These are phyloP conservation scores for Sebastes hubbsi DNA, from an alignment of 2,797 vertebrate species.

Conservation along the genomic window DNA sequence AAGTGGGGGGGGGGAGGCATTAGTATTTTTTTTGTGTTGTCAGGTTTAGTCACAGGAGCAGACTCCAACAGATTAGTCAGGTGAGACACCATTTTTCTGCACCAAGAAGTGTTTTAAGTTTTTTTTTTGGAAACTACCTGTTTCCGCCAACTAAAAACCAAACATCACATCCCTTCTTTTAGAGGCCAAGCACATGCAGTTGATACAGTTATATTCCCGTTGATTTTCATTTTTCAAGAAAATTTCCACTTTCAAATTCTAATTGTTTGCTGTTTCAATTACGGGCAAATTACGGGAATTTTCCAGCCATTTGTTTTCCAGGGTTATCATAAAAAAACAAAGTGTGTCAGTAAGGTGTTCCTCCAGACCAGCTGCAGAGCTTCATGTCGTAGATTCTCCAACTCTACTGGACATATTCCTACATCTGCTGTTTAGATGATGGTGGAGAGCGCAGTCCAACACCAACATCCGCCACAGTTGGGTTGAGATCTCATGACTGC, in stretches of 20 bases:
- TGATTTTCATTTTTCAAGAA: not conserved
- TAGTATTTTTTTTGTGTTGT: not conserved
- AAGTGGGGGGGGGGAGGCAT: not conserved
- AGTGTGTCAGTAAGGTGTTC: too few species aligned
- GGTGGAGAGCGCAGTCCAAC: too few species aligned
- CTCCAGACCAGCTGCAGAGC: too few species aligned
- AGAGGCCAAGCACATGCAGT: not conserved
- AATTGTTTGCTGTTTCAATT: not conserved
- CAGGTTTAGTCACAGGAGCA: not conserved
- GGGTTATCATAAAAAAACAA: not conserved
- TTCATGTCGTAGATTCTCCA: too few species aligned
- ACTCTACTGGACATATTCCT: too few species aligned
- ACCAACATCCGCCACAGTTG: not conserved
- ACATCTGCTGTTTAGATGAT: too few species aligned
- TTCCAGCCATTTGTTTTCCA: not conserved
- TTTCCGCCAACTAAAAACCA: not conserved
- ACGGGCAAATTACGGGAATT: not conserved
- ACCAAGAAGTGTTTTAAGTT: not conserved
- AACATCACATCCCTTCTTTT: not conserved
- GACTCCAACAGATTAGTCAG: not conserved
- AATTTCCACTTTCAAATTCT: not conserved
- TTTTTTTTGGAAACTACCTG: not conserved
- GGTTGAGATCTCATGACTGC: not conserved
- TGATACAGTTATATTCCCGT: not conserved
- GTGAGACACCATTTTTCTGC: not conserved